Evolutionary conservation across 2,797 vertebrate genomes (phyloP).

Genomic region (Liparis tanakae): DNA sequence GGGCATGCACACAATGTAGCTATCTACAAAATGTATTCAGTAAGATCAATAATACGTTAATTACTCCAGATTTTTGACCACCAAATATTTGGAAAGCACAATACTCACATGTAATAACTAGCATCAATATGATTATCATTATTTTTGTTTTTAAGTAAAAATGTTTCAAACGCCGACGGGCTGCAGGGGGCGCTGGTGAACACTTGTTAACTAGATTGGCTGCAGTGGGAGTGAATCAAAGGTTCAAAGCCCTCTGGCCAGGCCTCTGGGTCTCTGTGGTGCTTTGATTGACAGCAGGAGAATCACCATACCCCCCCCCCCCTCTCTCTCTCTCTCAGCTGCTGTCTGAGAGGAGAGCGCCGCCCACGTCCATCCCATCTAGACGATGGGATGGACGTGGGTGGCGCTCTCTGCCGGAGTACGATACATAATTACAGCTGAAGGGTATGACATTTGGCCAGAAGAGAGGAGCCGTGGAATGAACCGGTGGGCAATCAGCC

Average conservation of each 20-base stretch:
- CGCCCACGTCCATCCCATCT: conserved; percentile 24
- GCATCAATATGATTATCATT: too few relatives aligned
- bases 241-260: neutral
- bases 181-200: too few relatives aligned
- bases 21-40: neutral
- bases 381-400: neutral
- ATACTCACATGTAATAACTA: too few relatives aligned
- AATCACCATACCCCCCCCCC: neutral
- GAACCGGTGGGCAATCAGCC: neutral
- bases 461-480: neutral
- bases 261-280: neutral
- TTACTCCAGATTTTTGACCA: neutral
- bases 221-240: neutral
- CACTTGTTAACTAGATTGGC: neutral
- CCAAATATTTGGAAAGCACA: too few relatives aligned
- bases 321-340: neutral
- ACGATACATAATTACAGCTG: conserved; percentile 21
- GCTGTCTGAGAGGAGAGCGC: neutral
- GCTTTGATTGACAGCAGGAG: neutral
- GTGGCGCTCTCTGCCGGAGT: neutral
- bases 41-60: neutral
- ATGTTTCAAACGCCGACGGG: too few relatives aligned
- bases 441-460: conserved; percentile 12
- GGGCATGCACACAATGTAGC: too few relatives aligned
- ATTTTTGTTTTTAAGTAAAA: too few relatives aligned